Evolutionary conservation across 2,888 invertebrate species (phyloP).

Genomic region (Onchidella celtica): DNA sequence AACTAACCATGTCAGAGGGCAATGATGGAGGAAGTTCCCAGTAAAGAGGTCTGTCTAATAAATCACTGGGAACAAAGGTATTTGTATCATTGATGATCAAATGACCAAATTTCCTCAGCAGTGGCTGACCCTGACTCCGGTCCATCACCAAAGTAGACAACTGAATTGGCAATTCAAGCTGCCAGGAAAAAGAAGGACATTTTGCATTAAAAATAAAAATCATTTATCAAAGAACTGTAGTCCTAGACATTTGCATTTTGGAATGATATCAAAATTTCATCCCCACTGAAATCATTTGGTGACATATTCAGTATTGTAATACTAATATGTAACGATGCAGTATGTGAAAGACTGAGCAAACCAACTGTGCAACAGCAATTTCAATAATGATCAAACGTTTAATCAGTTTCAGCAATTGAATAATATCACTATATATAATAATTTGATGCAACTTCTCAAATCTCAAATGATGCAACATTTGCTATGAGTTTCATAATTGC

Average conservation of each 20-base stretch:
- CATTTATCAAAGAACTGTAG: neutral
- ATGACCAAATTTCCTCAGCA: constrained; percentile 51
- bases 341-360: too few species aligned
- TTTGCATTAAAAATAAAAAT: constrained; percentile 4
- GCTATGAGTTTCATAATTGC: too few species aligned
- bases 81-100: constrained; percentile 58
- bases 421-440: too few species aligned
- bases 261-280: too few species aligned
- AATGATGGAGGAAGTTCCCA: constrained; percentile 91
- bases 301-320: too few species aligned
- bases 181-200: neutral
- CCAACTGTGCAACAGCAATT: too few species aligned
- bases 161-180: constrained; percentile 40
- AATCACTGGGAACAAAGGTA: constrained; percentile 52
- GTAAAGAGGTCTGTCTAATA: constrained; percentile 85
- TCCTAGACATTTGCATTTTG: neutral
- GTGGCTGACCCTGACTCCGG: constrained; percentile 86
- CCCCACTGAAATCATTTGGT: too few species aligned
- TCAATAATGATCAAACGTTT: too few species aligned
- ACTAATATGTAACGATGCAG: too few species aligned
- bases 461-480: too few species aligned
- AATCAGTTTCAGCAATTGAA: too few species aligned
- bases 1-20: constrained; percentile 86
- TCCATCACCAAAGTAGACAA: constrained; percentile 68
- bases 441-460: too few species aligned